These are phyloP conservation scores for Pachymerium ferrugineum DNA, from an alignment of 2,888 invertebrate genomes.

Conservation along the genomic window DNA sequence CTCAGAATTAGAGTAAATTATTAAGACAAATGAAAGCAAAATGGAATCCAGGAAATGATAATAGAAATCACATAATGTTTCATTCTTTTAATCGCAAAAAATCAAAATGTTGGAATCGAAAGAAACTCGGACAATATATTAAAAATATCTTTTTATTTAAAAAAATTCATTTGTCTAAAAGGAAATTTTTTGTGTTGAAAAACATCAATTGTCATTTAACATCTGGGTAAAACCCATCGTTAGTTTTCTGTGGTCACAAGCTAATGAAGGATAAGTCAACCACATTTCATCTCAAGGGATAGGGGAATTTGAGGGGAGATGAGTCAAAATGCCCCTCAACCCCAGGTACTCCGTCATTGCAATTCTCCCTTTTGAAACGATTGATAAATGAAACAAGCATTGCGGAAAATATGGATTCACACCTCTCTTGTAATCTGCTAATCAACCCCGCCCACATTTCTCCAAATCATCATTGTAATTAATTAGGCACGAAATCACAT, in stretches of 20 bases:
- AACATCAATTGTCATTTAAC: slow-evolving; percentile 11
- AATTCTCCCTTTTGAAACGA: not conserved
- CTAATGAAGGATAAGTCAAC: slow-evolving; percentile 27
- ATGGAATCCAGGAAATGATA: no score
- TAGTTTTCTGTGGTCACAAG: slow-evolving; percentile 9
- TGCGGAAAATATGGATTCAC: slow-evolving; percentile 27
- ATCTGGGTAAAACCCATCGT: slow-evolving; percentile 27
- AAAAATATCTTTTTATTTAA: no score
- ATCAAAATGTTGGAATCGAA: no score
- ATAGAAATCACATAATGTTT: no score
- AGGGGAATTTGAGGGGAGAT: slow-evolving; percentile 25
- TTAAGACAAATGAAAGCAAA: no score
- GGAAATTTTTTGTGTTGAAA: no score
- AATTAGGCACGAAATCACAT: slow-evolving; percentile 27
- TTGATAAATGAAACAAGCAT: slow-evolving; percentile 24
- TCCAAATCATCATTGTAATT: slow-evolving; percentile 24
- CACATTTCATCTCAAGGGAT: slow-evolving; percentile 20
- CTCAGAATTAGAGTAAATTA: no score
- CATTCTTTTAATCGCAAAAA: no score
- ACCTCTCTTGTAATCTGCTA: slow-evolving; percentile 27
- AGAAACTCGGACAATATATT: no score
- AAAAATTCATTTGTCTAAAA: no score
- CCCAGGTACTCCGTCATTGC: slow-evolving; percentile 25
- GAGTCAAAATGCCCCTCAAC: not conserved
- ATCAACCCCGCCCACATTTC: slow-evolving; percentile 24